These are phyloP conservation scores for Hycleus phaleratus DNA, from an alignment of 1,140 invertebrate species.

Conservation along the genomic window DNA sequence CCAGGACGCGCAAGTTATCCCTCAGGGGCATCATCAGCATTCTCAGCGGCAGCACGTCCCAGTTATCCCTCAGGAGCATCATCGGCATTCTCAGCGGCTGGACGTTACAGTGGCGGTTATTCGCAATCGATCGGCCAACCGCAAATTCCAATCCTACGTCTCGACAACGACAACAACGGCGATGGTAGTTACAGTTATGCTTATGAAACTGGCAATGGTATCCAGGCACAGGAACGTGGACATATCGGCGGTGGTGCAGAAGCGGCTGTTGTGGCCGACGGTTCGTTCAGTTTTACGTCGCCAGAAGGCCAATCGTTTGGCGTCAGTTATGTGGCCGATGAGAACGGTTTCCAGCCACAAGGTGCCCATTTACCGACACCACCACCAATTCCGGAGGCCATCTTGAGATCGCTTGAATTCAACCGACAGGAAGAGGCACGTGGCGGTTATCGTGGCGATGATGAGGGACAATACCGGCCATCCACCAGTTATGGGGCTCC, in stretches of 20 bases:
- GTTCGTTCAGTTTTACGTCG: conserved; percentile 30
- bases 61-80: no score
- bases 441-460: conserved; percentile 16
- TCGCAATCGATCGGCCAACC: neutral
- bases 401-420: conserved; percentile 44
- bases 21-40: no score
- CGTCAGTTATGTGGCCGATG: conserved; percentile 48
- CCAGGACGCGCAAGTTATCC: conserved; percentile 35
- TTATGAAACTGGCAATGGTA: conserved; percentile 54
- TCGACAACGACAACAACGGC: conserved; percentile 4
- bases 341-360: conserved; percentile 54
- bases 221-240: conserved; percentile 48
- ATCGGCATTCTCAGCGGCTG: neutral
- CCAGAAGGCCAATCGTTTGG: conserved; percentile 30
- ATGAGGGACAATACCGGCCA: conserved; percentile 6
- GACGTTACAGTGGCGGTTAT: conserved; percentile 1
- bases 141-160: conserved; percentile 41
- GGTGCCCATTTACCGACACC: conserved; percentile 47
- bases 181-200: conserved; percentile 45
- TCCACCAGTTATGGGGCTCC: neutral
- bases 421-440: conserved; percentile 25
- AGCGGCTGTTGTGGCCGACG: conserved; percentile 16
- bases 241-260: conserved; percentile 36
- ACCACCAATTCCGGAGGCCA: conserved; percentile 47
- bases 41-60: conserved; percentile 38